Percentiles rank a stretch among this genome's conserved stretches.
These are phyloP conservation scores for Galleria mellonella DNA, from an alignment of 1,140 invertebrate genomes.

Conservation along the genomic window DNA sequence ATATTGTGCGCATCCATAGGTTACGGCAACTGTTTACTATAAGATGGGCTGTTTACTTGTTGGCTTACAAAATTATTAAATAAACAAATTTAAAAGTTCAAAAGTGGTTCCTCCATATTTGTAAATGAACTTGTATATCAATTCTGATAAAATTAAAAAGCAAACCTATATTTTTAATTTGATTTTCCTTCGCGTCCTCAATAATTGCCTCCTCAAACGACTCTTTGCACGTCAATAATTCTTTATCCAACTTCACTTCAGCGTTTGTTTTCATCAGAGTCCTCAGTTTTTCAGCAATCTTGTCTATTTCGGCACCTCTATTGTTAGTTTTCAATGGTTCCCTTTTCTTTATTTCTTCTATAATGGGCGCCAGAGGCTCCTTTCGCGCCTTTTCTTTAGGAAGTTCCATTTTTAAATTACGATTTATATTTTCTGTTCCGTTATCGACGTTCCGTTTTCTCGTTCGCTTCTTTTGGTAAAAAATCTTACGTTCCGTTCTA, in stretches of 20 bases:
- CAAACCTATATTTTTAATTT: no score
- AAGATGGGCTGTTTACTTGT: no score
- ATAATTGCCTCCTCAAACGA: constrained; percentile 34
- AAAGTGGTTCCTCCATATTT: no score
- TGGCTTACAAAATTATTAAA: no score
- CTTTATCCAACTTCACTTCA: constrained; percentile 48
- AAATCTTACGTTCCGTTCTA: constrained; percentile 51
- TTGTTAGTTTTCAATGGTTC: constrained; percentile 53
- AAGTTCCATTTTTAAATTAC: not conserved
- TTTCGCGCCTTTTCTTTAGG: constrained; percentile 30
- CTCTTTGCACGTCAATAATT: constrained; percentile 51
- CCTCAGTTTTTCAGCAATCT: constrained; percentile 64
- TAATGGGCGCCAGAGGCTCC: constrained; percentile 54
- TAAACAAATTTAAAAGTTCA: no score
- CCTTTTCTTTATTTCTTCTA: constrained; percentile 51
- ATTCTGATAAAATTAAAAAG: no score
- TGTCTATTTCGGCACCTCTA: constrained; percentile 51
- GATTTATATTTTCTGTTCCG: constrained; percentile 7
- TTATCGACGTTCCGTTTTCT: constrained; percentile 17
- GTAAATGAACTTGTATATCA: no score
- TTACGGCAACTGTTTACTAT: no score
- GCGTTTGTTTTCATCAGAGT: constrained; percentile 40
- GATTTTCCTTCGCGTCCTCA: constrained; percentile 5
- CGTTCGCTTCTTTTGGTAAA: constrained; percentile 25
- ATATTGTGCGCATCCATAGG: no score